Evolutionary conservation across 2,888 invertebrate genomes (phyloP).

Genomic region (Notodonta ziczac): DNA sequence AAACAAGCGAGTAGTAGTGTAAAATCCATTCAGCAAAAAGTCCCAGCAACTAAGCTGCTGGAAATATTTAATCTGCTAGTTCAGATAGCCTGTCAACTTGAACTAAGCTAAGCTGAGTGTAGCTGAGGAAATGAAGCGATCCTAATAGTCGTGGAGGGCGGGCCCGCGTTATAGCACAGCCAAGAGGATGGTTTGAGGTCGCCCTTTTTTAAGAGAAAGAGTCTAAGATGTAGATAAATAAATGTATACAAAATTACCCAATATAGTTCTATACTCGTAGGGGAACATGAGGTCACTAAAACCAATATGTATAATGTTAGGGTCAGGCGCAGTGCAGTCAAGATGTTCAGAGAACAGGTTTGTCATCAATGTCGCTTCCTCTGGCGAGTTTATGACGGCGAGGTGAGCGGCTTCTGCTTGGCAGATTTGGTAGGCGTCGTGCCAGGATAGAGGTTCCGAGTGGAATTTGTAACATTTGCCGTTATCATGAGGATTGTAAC

Average conservation of each 20-base stretch:
- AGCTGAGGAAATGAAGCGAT: too few species aligned
- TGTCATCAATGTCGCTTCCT: slow-evolving; percentile 54
- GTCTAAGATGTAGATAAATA: too few species aligned
- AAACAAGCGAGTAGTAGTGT: too few species aligned
- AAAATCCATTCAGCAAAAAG: too few species aligned
- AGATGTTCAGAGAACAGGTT: slow-evolving; percentile 52
- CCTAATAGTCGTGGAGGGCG: too few species aligned
- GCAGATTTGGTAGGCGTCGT: slow-evolving; percentile 57
- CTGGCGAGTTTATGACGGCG: slow-evolving; percentile 53
- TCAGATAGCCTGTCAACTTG: too few species aligned
- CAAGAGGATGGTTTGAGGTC: too few species aligned
- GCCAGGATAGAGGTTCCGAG: slow-evolving; percentile 55
- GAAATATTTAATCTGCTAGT: too few species aligned
- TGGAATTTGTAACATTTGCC: slow-evolving; percentile 63
- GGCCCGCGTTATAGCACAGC: too few species aligned
- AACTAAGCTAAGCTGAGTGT: too few species aligned
- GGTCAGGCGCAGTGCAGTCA: slow-evolving; percentile 51
- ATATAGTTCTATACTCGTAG: slow-evolving; percentile 57
- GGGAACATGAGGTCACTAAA: slow-evolving; percentile 62
- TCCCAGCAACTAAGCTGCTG: too few species aligned
- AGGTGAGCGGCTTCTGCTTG: slow-evolving; percentile 53
- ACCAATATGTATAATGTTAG: slow-evolving; percentile 55
- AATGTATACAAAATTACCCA: slow-evolving; percentile 36
- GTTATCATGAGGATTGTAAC: slow-evolving; percentile 41
- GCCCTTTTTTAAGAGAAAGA: too few species aligned